Evolutionary conservation across 2,113 vertebrate species (phyloP), one percentile per base, ranked within the genome.

Genomic region (Hemicordylus capensis): DNA sequence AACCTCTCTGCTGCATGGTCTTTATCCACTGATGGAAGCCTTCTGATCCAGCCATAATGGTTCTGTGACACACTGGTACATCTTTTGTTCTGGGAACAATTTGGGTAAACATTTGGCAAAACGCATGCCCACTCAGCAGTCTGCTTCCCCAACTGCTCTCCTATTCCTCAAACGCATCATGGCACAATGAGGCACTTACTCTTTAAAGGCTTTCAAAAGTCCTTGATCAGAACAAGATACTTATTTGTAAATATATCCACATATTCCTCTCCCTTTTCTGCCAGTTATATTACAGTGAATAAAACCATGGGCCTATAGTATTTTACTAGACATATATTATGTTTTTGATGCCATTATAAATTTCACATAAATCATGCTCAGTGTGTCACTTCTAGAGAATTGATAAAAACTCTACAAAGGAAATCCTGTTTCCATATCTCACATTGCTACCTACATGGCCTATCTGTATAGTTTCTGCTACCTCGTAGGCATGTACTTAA

Each of bases 121-220:
- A 54, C 42, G 3, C 37, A n/a, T 54, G 37, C n/a, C 79, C 37
- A 24, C 22, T 69, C 9, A 20, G 20, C 1, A 51, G 31, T 10
- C 28, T 81, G 24, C 15, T 39, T 17, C 51, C 19, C 46, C 61
- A 66, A 51, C 14, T 67, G 63, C 44, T 34, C 31, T 39, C 14
- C 31, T 56, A 3, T 24, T 58, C 75, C 20, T 39, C 70, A 73
- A 44, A 58, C 24, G 61, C 10, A 17, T 14, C 19, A 24, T 19
- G 20, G 76, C 44, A 2, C 56, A 56, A 42, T 90, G 85, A 12
- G 10, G 85, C 90, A 90, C 66, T 92, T 84, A 91, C 86, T 89
- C 92, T 89, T 84, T 86, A 84, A 89, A 89, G 84, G 81, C 84
- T 89, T 87, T 89, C 66, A 80, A 17, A 42, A 37, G 58, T 28